A percentile compares a stretch with the other conserved stretches of the same genome.
These are phyloP conservation scores for Penaeus vannamei DNA, from an alignment of 1,140 invertebrate species.

Conservation along the genomic window DNA sequence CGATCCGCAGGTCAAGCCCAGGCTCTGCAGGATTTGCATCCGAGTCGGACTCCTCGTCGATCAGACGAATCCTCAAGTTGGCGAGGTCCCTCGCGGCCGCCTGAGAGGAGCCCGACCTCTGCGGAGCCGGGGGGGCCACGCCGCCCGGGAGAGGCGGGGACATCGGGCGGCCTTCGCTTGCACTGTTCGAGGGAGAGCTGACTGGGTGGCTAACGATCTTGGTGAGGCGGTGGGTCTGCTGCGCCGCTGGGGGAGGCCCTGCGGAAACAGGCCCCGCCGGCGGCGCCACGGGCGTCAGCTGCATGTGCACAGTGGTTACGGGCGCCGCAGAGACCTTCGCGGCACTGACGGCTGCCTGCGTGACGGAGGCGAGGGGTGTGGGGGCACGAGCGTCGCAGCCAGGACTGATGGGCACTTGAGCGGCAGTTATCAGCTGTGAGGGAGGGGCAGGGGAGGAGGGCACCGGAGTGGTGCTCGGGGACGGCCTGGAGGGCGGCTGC, in stretches of 20 bases:
- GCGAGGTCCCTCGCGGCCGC: not conserved
- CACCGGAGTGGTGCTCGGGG: not conserved
- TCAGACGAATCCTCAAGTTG: constrained; percentile 24
- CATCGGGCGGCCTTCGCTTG: not conserved
- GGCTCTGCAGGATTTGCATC: constrained; percentile 13
- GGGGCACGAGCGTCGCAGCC: no score
- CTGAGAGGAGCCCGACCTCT: constrained; percentile 12
- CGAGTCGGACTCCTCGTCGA: constrained; percentile 43
- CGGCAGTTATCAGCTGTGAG: no score
- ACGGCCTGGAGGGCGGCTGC: constrained; percentile 38
- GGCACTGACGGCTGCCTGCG: not conserved
- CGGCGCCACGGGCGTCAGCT: not conserved
- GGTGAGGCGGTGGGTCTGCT: not conserved
- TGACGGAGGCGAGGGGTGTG: not conserved
- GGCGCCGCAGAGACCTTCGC: constrained; percentile 4
- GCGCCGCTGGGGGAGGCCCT: not conserved
- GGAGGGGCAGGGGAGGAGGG: not conserved
- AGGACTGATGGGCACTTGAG: no score
- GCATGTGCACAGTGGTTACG: constrained; percentile 14
- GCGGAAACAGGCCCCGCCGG: not conserved
- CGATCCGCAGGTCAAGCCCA: no score
- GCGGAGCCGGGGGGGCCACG: not conserved
- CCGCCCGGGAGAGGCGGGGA: not conserved
- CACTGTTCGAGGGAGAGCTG: not conserved
- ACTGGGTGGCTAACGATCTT: not conserved